Conservation (phyloP, 2,113 vertebrate species). For the Gallinago jamesoni region DNA sequence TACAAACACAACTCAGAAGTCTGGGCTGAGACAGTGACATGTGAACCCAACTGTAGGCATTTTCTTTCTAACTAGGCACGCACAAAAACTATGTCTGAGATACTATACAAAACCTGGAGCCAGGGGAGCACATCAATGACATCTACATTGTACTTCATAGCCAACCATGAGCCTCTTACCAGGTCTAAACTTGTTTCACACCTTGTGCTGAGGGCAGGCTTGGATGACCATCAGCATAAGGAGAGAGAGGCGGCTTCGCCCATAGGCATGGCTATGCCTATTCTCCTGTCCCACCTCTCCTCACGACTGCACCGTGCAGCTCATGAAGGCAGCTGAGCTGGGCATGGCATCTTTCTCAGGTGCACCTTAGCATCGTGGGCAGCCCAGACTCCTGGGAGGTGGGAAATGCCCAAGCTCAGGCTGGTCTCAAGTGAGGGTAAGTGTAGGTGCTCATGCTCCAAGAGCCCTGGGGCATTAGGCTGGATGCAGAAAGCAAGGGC, state of each 20-base stretch:
- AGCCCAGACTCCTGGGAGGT: background rate
- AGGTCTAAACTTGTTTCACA: background rate
- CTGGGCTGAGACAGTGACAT: background rate
- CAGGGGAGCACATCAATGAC: background rate
- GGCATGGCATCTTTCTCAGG: background rate
- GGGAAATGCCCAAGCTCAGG: background rate
- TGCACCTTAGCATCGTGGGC: background rate
- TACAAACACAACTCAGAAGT: background rate
- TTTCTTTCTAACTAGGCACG: background rate
- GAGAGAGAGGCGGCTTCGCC: background rate
- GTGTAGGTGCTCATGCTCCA: background rate
- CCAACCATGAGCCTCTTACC: background rate
- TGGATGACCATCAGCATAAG: accelerated
- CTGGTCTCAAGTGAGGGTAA: background rate
- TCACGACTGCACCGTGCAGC: background rate
- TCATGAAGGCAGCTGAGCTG: background rate
- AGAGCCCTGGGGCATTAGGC: background rate
- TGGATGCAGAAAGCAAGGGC: background rate
- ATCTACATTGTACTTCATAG: background rate
- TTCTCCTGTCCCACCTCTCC: background rate
- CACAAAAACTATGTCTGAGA: background rate
- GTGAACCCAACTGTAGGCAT: background rate
- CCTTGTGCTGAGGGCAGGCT: background rate
- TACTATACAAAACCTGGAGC: background rate
- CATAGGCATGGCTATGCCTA: background rate